These are phyloP conservation scores for Bellardia pandia DNA, from an alignment of 2,888 invertebrate genomes.

Conservation along the genomic window DNA sequence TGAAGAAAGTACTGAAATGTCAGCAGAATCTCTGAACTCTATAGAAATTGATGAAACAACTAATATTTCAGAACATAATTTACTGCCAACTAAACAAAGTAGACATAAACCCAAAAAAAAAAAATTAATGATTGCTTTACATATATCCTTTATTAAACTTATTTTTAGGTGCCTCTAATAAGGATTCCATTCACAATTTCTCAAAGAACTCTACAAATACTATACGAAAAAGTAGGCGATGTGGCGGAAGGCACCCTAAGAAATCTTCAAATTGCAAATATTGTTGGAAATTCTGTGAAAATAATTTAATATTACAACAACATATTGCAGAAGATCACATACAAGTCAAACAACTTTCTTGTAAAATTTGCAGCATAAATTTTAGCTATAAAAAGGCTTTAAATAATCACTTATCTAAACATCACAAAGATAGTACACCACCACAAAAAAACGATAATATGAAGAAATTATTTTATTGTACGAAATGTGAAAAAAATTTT, in stretches of 20 bases:
- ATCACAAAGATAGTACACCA: background rate
- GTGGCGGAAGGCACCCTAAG: background rate
- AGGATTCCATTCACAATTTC: background rate
- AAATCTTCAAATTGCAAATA: background rate
- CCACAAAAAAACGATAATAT: background rate
- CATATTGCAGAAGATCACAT: background rate
- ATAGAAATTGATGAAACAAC: background rate
- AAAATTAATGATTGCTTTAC: too few relatives aligned
- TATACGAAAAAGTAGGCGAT: background rate
- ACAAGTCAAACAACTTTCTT: background rate
- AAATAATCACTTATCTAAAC: background rate
- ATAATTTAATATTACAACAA: background rate
- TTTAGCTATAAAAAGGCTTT: background rate
- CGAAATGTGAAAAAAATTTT: slow-evolving; percentile 80
- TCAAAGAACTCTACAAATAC: background rate
- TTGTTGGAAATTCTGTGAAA: background rate
- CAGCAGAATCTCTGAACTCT: background rate
- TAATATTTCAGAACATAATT: background rate
- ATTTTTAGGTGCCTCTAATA: background rate
- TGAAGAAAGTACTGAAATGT: background rate
- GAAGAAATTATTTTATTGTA: slow-evolving; percentile 73
- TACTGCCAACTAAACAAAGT: background rate
- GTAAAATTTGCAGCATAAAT: background rate
- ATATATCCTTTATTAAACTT: too few relatives aligned
- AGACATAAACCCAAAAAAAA: background rate